Percentiles rank a stretch among this genome's conserved stretches.
These are phyloP conservation scores for Lucinisca nassula DNA, from an alignment of 2,888 invertebrate genomes.

Conservation along the genomic window DNA sequence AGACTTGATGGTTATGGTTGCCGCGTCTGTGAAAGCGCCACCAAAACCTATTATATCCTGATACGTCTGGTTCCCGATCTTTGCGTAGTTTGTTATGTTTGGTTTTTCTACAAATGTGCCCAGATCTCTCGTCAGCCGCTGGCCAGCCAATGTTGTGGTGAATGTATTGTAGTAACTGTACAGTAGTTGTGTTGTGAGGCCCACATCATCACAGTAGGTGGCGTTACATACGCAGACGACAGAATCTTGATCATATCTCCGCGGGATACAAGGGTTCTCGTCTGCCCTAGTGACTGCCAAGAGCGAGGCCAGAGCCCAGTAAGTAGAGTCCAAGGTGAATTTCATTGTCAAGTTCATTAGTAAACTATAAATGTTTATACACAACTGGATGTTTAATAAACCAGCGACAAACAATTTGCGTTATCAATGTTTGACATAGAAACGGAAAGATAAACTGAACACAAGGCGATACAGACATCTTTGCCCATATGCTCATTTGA, in stretches of 20 bases:
- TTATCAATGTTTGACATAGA: no score
- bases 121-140: conserved; percentile 44
- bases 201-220: conserved; percentile 87
- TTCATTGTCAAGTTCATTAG: conserved; percentile 12
- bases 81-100: conserved; percentile 34
- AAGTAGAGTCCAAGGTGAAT: neutral
- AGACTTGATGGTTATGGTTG: conserved; percentile 92
- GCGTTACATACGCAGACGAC: conserved; percentile 86
- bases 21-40: conserved; percentile 93
- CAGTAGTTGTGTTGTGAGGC: neutral
- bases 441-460: no score
- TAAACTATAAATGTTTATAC: no score
- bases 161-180: conserved; percentile 43
- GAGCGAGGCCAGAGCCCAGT: conserved; percentile 1
- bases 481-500: no score
- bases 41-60: conserved; percentile 95
- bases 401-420: no score
- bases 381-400: no score
- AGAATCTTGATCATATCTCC: conserved; percentile 70
- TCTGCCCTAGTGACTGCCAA: neutral
- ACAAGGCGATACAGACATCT: no score
- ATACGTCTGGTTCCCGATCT: conserved; percentile 86
- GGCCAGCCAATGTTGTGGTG: conserved; percentile 47
- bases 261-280: conserved; percentile 42
- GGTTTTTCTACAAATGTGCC: conserved; percentile 57